phyloP scores from a whole-genome alignment of 2,888 invertebrate species.

The Trimorus sp. region DNA sequence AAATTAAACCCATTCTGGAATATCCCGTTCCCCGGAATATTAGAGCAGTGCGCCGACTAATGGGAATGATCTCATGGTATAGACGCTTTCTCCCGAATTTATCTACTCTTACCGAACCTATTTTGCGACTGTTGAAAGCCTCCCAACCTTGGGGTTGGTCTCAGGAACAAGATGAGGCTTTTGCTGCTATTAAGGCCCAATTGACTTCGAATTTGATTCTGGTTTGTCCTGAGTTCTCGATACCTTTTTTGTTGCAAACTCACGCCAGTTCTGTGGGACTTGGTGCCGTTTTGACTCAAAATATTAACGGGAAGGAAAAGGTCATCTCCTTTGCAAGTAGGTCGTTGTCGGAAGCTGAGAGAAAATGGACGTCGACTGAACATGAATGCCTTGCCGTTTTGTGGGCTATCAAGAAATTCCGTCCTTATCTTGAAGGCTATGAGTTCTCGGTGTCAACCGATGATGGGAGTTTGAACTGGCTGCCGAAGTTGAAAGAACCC shows the following conservation, averaged over 20 bases:
- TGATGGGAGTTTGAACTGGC: neutral
- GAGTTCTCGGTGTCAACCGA: conserved; percentile 2
- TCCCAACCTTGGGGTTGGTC: neutral
- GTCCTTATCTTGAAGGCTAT: conserved; percentile 2
- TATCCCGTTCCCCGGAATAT: conserved; percentile 10
- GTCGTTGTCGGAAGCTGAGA: neutral
- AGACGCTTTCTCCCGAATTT: neutral
- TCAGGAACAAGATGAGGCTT: neutral
- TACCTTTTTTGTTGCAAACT: neutral
- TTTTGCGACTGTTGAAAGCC: neutral
- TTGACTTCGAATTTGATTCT: neutral
- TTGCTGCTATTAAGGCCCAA: neutral
- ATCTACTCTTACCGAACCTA: conserved; percentile 1
- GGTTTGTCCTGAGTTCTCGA: conserved; percentile 11
- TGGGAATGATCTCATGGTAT: conserved; percentile 21
- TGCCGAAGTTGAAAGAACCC: neutral
- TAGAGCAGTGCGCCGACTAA: neutral
- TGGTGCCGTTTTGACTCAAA: conserved; percentile 6
- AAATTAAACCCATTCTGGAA: neutral
- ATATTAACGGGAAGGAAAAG: neutral
- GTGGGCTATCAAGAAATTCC: conserved; percentile 13
- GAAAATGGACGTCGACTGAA: conserved; percentile 4
- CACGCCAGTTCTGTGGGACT: conserved; percentile 10
- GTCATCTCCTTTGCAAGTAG: conserved; percentile 13
- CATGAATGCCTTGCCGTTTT: conserved; percentile 11